Base-by-base conservation (phyloP, 2,113 vertebrate species). In the Callospermophilus lateralis region DNA sequence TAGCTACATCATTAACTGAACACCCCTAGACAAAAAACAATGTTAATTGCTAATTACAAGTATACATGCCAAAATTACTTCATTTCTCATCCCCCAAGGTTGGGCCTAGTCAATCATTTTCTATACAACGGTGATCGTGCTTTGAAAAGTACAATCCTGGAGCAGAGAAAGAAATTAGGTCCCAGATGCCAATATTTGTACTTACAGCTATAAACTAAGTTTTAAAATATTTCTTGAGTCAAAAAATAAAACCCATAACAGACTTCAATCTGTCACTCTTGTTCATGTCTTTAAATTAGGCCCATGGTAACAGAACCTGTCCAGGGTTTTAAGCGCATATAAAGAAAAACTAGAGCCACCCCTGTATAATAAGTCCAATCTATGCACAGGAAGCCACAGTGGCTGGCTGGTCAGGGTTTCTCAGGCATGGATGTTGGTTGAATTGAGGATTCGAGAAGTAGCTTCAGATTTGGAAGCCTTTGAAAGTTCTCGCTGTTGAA, bases 401-500 rank as follows among this genome's bases (percentile, higher is more conserved):
- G 0, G 19, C 37, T 58, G 80, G 4, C 24, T 11, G 63, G 45
- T 51, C 67, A 67, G 70, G 86, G 84, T 26, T 39, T 84, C 94
- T 98, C 94, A 97, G 84, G 24, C 91, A 1, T 96, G 78, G 51
- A 98, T 95, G 0, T 68, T 84, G 70, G 99, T 99, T 19, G 99
- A 99, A 97, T 99, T 99, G 32, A 99, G 98, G 90, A 98, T 32
- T 3, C 61, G 90, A 51, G 98, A 95, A 63, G 90, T 30, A 9
- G 58, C 81, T 2, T 99, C 98, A 98, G 95, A 98, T 90, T 63
- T 98, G 96, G 99, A 99, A 94, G 98, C 98, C 98, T 99, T 99
- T 98, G 98, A 99, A 95, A 99, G 98, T 97, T 98, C 98, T 84
- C 93, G 99, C 99, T 99, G 98, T 94, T 97, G 97, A 45, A 86